Conservation (phyloP, 2,113 vertebrate species). For the Chaetodon auriga region DNA sequence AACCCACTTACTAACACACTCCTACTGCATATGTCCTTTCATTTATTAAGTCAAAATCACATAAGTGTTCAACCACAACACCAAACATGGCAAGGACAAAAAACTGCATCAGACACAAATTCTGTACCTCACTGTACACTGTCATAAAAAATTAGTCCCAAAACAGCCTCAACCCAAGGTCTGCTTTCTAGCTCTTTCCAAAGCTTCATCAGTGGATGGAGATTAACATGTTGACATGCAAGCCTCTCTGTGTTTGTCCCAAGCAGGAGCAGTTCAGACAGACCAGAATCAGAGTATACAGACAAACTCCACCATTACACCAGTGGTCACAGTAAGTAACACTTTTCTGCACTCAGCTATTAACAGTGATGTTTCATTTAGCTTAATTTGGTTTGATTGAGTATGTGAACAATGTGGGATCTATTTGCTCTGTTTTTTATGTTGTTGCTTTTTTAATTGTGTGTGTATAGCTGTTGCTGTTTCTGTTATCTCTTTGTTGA, state of each 20-base stretch:
- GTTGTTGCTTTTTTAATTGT: neutral
- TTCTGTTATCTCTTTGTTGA: slow-evolving; percentile 70
- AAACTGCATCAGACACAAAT: neutral
- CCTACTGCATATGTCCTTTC: no score
- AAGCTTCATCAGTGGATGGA: neutral
- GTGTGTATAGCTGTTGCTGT: slow-evolving; percentile 38
- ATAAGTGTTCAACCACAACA: neutral
- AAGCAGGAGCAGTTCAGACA: slow-evolving; percentile 92
- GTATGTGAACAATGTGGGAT: neutral
- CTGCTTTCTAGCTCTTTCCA: neutral
- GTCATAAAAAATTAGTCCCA: neutral
- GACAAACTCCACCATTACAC: slow-evolving; percentile 98
- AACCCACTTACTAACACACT: neutral
- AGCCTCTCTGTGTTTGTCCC: slow-evolving; percentile 76
- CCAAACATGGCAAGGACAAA: neutral
- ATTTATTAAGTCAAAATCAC: neutral
- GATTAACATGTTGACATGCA: neutral
- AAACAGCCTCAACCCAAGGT: neutral
- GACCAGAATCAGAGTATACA: slow-evolving; percentile 94
- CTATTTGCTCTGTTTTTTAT: neutral
- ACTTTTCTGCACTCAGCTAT: neutral
- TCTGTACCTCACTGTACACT: neutral
- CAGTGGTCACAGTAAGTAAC: slow-evolving; percentile 96
- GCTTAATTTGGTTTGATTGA: neutral
- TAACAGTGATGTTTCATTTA: neutral